A percentile compares a stretch with the other conserved stretches of the same genome.
Evolutionary conservation across 2,113 vertebrate genomes (phyloP).

Genomic region (Pollachius pollachius): DNA sequence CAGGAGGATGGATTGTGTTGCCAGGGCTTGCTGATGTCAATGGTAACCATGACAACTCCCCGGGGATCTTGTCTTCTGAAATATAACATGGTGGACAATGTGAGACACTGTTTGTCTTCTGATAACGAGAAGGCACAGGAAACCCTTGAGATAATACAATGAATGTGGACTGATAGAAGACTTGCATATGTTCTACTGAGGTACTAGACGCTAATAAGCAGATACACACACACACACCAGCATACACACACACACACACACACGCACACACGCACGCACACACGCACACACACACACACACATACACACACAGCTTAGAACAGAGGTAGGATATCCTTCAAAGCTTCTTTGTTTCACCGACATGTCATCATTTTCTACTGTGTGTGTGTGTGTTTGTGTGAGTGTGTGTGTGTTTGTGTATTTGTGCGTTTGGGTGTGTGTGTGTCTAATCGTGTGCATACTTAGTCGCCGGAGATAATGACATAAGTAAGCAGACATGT

Average conservation of each 20-base stretch:
- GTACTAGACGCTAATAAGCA: not conserved
- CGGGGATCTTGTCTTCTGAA: conserved; percentile 4
- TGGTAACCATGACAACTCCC: not conserved
- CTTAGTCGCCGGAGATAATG: conserved; percentile 43
- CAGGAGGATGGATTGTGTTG: too few species aligned
- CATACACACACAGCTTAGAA: not conserved
- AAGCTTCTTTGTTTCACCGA: conserved; percentile 26
- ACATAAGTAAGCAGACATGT: conserved; percentile 62
- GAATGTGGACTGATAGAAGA: conserved; percentile 10
- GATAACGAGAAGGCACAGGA: not conserved
- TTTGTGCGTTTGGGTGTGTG: conserved; percentile 19
- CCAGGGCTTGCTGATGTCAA: not conserved
- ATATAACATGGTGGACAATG: conserved; percentile 9
- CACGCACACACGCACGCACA: too few species aligned
- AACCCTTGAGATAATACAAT: not conserved
- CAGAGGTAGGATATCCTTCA: conserved; percentile 13
- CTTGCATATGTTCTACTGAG: not conserved
- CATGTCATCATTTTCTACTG: conserved; percentile 18
- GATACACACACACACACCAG: not conserved
- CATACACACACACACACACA: not conserved
- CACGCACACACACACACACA: too few species aligned
- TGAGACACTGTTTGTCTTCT: not conserved
- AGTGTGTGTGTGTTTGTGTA: conserved; percentile 15
- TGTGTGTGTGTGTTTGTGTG: conserved; percentile 7
- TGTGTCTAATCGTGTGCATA: not conserved